Base-by-base conservation (phyloP, 2,888 invertebrate species). In the Phyto melanocephala region DNA sequence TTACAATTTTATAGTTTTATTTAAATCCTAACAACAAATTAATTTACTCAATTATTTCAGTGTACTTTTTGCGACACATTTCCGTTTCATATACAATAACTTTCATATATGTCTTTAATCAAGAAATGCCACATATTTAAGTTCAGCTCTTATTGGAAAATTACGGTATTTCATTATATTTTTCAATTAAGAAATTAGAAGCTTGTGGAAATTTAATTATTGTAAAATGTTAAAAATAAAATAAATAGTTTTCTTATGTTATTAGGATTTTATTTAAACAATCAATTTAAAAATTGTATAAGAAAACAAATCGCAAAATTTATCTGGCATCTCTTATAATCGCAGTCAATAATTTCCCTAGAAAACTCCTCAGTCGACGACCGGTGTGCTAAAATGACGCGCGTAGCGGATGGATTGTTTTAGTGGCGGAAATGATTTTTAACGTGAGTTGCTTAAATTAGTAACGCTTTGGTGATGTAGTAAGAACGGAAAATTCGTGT, bases 311-410 rank as follows among this genome's bases (percentile, higher is more conserved):
- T 6, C 28, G 28, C 4, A 7, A 45, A 45, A n/a, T n/a, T n/a
- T 8, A 24, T 72, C 40, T 76, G 81, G 81, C 60, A 72, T 20
- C 71, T 45, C 28, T 65, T 17, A 15, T 45, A 1, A 1, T 5
- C 7, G 13, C 35, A 35, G 28, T 2, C 33, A 22, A 37, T 42
- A 56, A 74, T 75, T 72, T 75, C 52, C 28, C 52, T 56, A 65
- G 52, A 70, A 58, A 70, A 62, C 68, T 75, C 60, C 4, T 83
- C 85, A 85, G 85, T 85, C 81, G 75, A 80, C 76, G 79, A 72
- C 83, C 83, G 85, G 83, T 80, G 81, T 79, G 81, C 67, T 75
- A 67, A 80, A 83, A 71, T 67, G 78, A 77, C 17, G 82, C 68
- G 72, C 58, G 71, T 65, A 77, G 70, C 76, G 83, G 76, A 72